Conservation (phyloP, 2,888 invertebrate genomes). For the Biston stratarius region DNA sequence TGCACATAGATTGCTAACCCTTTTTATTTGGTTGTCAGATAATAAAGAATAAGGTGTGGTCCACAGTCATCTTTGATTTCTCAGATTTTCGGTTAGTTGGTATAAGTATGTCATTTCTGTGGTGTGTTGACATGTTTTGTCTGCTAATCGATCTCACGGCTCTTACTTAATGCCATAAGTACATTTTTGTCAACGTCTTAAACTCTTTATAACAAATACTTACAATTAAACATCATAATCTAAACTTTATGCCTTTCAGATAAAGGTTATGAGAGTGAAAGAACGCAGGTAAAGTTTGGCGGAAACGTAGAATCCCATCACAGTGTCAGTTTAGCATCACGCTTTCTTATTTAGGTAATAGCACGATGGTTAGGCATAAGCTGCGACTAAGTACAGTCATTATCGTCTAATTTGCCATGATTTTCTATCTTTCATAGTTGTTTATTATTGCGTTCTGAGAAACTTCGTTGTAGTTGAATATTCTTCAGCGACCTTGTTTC, state of each 20-base stretch:
- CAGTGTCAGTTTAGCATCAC: conserved; percentile 44
- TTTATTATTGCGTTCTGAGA: conserved; percentile 29
- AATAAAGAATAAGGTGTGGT: no score
- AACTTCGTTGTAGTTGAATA: conserved; percentile 4
- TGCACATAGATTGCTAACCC: no score
- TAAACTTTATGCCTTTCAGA: conserved; percentile 9
- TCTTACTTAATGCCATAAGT: conserved; percentile 22
- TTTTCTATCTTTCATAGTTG: conserved; percentile 39
- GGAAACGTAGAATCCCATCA: conserved; percentile 38
- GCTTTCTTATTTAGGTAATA: conserved; percentile 50
- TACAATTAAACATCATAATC: conserved; percentile 5
- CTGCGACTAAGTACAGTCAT: conserved; percentile 43
- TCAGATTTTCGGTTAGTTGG: no score
- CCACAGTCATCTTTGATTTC: no score
- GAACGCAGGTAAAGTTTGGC: conserved; percentile 22
- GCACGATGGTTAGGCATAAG: conserved; percentile 36
- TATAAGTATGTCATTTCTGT: no score
- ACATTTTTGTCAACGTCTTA: conserved; percentile 30
- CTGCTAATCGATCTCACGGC: conserved; percentile 11
- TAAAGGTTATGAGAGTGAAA: conserved; percentile 12
- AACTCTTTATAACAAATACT: background rate
- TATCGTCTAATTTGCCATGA: conserved; percentile 42
- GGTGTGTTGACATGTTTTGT: background rate
- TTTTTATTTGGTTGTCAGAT: no score
- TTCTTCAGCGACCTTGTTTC: background rate